Conservation (phyloP, 2,888 invertebrate species). For the Biston betularia region DNA sequence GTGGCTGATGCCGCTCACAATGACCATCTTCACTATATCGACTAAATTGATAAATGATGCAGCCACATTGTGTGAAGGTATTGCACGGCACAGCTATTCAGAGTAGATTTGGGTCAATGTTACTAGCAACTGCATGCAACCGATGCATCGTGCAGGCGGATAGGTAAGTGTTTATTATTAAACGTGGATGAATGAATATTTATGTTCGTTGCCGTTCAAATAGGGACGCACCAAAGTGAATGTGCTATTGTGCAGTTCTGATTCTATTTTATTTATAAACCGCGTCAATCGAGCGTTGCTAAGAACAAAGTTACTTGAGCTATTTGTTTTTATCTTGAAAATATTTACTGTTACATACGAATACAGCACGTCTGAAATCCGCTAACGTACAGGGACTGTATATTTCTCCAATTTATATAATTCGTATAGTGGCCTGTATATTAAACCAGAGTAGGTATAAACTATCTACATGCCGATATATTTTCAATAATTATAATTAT, state of each 20-base stretch:
- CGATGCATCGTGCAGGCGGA: conserved; percentile 20
- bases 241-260: not conserved
- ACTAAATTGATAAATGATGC: conserved; percentile 65
- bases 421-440: too few relatives aligned
- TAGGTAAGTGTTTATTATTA: conserved; percentile 12
- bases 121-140: conserved; percentile 38
- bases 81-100: conserved; percentile 41
- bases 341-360: too few relatives aligned
- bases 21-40: conserved; percentile 46
- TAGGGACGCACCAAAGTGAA: not conserved
- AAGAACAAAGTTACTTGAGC: too few relatives aligned
- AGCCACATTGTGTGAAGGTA: conserved; percentile 52
- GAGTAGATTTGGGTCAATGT: conserved; percentile 63
- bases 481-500: too few relatives aligned
- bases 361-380: too few relatives aligned
- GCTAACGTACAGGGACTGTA: too few relatives aligned
- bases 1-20: conserved; percentile 34
- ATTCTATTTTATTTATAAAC: not conserved
- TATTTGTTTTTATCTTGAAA: too few relatives aligned
- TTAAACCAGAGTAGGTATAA: too few relatives aligned
- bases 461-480: too few relatives aligned
- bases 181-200: conserved; percentile 11
- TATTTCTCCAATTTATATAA: too few relatives aligned
- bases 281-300: too few relatives aligned
- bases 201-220: not conserved